Conservation (phyloP, 2,113 vertebrate species). For the Corythornis madagascariensis region DNA sequence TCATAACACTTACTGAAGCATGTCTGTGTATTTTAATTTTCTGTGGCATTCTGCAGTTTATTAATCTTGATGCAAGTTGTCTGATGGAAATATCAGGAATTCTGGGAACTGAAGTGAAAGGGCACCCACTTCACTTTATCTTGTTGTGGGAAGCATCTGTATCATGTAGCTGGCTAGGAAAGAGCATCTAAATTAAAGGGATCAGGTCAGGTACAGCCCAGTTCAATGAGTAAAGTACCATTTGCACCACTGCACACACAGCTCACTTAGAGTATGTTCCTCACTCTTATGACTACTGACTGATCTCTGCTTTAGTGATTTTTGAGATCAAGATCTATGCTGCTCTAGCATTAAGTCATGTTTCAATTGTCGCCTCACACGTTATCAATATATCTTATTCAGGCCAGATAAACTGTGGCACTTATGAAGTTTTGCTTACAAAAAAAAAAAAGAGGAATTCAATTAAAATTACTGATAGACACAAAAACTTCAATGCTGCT, state of each 20-base stretch:
- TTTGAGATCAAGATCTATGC: neutral
- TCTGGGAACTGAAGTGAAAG: neutral
- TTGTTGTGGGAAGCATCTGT: neutral
- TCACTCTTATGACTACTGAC: neutral
- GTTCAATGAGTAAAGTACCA: neutral
- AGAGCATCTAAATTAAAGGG: neutral
- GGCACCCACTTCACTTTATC: neutral
- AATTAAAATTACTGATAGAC: neutral
- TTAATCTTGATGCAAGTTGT: neutral
- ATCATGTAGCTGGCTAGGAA: neutral
- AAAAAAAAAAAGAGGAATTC: neutral
- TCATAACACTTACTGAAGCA: neutral
- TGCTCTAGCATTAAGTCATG: neutral
- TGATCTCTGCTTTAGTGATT: neutral
- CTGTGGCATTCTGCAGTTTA: fast-evolving
- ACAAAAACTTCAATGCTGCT: neutral
- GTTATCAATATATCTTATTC: neutral
- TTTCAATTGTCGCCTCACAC: neutral
- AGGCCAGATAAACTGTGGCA: neutral
- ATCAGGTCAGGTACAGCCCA: too few species aligned
- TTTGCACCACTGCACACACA: neutral
- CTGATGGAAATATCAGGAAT: neutral
- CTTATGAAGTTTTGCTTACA: neutral
- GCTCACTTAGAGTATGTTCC: neutral
- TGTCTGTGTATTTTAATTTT: neutral